phyloP scores from a whole-genome alignment of 2,888 invertebrate genomes.

The Campopleginae sp. region DNA sequence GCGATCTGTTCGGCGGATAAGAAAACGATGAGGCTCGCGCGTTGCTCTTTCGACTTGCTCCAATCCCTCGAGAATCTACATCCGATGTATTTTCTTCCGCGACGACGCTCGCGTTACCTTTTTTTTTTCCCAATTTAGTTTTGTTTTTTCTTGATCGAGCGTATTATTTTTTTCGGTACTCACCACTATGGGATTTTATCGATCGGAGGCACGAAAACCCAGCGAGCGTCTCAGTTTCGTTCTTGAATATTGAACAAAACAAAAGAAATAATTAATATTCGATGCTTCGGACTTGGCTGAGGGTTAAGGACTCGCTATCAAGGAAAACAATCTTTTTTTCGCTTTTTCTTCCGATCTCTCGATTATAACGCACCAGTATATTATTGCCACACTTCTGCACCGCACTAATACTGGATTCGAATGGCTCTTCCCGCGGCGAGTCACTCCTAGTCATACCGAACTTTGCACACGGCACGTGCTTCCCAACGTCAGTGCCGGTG shows the following conservation, averaged over 20 bases:
- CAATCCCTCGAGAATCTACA: neutral
- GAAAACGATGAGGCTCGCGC: neutral
- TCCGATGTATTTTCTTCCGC: neutral
- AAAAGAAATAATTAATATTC: slow-evolving; percentile 34
- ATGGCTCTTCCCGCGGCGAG: slow-evolving; percentile 82
- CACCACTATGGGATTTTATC: slow-evolving; percentile 71
- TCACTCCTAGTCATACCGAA: slow-evolving; percentile 83
- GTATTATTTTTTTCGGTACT: slow-evolving; percentile 59
- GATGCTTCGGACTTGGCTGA: neutral
- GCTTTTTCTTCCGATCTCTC: neutral
- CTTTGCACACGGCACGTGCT: slow-evolving; percentile 84
- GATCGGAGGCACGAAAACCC: slow-evolving; percentile 70
- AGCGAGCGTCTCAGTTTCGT: slow-evolving; percentile 65
- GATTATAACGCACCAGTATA: slow-evolving; percentile 64
- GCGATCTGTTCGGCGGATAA: neutral
- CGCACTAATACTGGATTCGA: slow-evolving; percentile 85
- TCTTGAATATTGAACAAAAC: slow-evolving; percentile 58
- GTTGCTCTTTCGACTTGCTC: neutral
- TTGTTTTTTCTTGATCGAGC: too few species aligned
- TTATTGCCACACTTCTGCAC: slow-evolving; percentile 80
- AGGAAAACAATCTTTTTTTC: slow-evolving; percentile 39
- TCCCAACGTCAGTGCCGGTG: slow-evolving; percentile 77
- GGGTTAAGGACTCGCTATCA: slow-evolving; percentile 20
- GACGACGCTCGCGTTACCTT: neutral
- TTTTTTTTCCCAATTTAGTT: too few species aligned